phyloP scores from a whole-genome alignment of 2,113 vertebrate genomes.

The Marcusenius ussheri region DNA sequence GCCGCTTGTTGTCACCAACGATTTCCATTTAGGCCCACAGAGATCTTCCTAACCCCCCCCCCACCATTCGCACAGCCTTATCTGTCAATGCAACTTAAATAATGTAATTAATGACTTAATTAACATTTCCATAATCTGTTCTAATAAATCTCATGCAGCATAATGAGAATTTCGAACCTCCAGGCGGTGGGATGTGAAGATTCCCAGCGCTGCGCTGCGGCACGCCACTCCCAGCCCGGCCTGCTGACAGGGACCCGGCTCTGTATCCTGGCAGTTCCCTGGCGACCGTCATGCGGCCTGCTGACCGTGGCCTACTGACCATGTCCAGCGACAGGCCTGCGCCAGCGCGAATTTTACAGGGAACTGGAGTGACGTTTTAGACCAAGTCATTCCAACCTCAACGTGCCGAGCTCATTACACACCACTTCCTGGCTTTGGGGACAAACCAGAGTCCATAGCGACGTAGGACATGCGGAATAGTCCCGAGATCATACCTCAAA shows the following conservation, averaged over 20 bases:
- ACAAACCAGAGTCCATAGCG: neutral
- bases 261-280: conserved; percentile 47
- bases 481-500: neutral
- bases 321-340: conserved; percentile 39
- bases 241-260: conserved; percentile 36
- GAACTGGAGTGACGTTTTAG: neutral
- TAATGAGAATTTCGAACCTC: conserved; percentile 68
- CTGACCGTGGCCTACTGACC: conserved; percentile 38
- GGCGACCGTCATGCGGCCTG: conserved; percentile 57
- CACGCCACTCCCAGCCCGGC: conserved; percentile 29
- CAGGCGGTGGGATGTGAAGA: conserved; percentile 60
- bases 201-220: conserved; percentile 46
- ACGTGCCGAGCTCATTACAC: neutral
- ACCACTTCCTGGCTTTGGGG: neutral
- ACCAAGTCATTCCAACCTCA: neutral
- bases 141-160: conserved; percentile 72
- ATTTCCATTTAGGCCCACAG: conserved; percentile 57
- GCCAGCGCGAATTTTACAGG: conserved; percentile 12
- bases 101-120: conserved; percentile 80
- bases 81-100: conserved; percentile 76
- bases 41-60: conserved; percentile 39
- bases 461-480: neutral
- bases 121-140: conserved; percentile 78
- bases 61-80: conserved; percentile 43
- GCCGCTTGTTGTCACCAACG: conserved; percentile 57